These are phyloP conservation scores for Lithophane leautieri DNA, from an alignment of 2,888 invertebrate species.

Conservation along the genomic window DNA sequence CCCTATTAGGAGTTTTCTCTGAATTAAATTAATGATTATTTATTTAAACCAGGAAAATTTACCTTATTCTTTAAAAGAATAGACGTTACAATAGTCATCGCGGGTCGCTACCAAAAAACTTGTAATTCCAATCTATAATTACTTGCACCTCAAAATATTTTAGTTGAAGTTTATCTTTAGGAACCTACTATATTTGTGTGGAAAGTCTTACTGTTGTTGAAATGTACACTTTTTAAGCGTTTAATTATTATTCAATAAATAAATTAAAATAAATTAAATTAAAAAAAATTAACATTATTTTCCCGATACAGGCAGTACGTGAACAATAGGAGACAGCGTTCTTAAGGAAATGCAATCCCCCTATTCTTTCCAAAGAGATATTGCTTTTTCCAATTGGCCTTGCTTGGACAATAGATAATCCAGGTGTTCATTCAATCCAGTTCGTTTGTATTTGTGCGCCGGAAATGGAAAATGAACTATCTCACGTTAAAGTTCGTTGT, in stretches of 20 bases:
- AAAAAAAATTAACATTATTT: no score
- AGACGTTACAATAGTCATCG: background rate
- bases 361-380: conserved; percentile 20
- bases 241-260: no score
- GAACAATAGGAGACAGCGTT: background rate
- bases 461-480: background rate
- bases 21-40: background rate
- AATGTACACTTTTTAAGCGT: no score
- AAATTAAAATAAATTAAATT: no score
- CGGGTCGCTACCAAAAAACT: no score
- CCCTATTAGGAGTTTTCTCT: background rate
- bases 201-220: no score
- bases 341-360: background rate
- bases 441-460: conserved; percentile 19
- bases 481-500: background rate
- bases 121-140: no score
- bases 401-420: conserved; percentile 19
- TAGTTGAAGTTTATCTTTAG: no score
- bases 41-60: background rate
- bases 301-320: no score
- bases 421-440: conserved; percentile 10
- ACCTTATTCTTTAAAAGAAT: background rate
- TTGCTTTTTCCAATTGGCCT: conserved; percentile 36
- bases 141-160: no score
- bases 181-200: no score